These are phyloP conservation scores for Mechanitis messenoides DNA, from an alignment of 2,888 invertebrate genomes.

Conservation along the genomic window DNA sequence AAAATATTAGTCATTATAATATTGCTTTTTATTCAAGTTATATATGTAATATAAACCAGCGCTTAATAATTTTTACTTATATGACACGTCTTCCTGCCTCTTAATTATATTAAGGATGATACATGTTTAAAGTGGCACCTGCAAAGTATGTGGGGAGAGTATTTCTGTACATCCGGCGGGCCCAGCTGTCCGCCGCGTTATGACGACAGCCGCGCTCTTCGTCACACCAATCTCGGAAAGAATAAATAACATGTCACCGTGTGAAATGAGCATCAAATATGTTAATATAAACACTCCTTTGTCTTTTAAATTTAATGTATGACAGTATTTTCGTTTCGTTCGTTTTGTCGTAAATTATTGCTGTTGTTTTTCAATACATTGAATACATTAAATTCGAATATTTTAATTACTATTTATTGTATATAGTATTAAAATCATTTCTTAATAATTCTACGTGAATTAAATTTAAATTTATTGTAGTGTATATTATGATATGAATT, in stretches of 20 bases:
- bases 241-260: slow-evolving; percentile 63
- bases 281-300: slow-evolving; percentile 23
- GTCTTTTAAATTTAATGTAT: slow-evolving; percentile 14
- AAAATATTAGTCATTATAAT: too few relatives aligned
- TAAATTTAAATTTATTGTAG: too few relatives aligned
- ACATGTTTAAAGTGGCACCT: slow-evolving; percentile 22
- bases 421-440: too few relatives aligned
- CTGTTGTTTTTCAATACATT: not conserved
- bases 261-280: slow-evolving; percentile 33
- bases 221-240: slow-evolving; percentile 54
- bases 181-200: slow-evolving; percentile 67
- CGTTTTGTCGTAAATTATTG: slow-evolving; percentile 6
- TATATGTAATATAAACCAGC: too few relatives aligned
- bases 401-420: too few relatives aligned
- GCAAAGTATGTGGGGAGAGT: slow-evolving; percentile 31
- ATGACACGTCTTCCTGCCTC: slow-evolving; percentile 2
- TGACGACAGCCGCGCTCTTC: slow-evolving; percentile 56
- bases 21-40: too few relatives aligned
- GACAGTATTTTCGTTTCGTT: slow-evolving; percentile 12
- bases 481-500: too few relatives aligned
- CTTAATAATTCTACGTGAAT: too few relatives aligned
- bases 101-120: slow-evolving; percentile 23
- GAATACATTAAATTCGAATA: too few relatives aligned
- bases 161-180: slow-evolving; percentile 69
- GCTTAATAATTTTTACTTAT: too few relatives aligned